Evolutionary conservation across 2,888 invertebrate species (phyloP).

Genomic region (Eupithecia dodoneata): DNA sequence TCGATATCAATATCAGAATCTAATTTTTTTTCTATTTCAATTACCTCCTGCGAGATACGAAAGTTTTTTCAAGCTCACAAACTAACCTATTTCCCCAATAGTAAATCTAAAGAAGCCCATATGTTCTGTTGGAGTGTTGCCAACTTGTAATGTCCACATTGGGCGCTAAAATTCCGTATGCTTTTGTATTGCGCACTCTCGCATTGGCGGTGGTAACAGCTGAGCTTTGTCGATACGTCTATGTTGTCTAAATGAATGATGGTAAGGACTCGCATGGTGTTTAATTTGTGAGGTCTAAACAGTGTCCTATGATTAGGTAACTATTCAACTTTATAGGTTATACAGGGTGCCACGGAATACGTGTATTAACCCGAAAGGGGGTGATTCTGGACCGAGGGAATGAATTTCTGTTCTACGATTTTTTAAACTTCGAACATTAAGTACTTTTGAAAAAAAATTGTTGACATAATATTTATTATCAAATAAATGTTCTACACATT

Average conservation of each 20-base stretch:
- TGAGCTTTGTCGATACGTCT: slow-evolving; percentile 27
- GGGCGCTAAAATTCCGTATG: slow-evolving; percentile 41
- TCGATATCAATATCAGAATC: neutral
- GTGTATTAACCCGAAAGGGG: too few species aligned
- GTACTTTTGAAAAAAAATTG: too few species aligned
- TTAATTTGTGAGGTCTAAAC: neutral
- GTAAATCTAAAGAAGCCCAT: slow-evolving; percentile 27
- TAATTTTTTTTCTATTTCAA: neutral
- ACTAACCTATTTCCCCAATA: slow-evolving; percentile 29
- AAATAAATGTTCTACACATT: too few species aligned
- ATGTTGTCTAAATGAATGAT: slow-evolving; percentile 26
- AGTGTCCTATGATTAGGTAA: too few species aligned
- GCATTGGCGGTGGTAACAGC: slow-evolving; percentile 35
- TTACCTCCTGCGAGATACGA: neutral
- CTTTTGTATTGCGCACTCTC: slow-evolving; percentile 38
- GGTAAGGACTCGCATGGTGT: neutral
- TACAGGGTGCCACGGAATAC: too few species aligned
- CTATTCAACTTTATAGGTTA: too few species aligned
- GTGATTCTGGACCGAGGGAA: too few species aligned
- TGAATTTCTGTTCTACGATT: too few species aligned
- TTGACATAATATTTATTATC: too few species aligned
- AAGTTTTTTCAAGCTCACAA: slow-evolving; percentile 12
- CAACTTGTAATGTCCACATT: slow-evolving; percentile 46
- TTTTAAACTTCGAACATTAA: too few species aligned
- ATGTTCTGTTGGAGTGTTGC: slow-evolving; percentile 41